These are phyloP conservation scores for Drosophila nasuta DNA, from an alignment of 1,140 invertebrate species.

Conservation along the genomic window DNA sequence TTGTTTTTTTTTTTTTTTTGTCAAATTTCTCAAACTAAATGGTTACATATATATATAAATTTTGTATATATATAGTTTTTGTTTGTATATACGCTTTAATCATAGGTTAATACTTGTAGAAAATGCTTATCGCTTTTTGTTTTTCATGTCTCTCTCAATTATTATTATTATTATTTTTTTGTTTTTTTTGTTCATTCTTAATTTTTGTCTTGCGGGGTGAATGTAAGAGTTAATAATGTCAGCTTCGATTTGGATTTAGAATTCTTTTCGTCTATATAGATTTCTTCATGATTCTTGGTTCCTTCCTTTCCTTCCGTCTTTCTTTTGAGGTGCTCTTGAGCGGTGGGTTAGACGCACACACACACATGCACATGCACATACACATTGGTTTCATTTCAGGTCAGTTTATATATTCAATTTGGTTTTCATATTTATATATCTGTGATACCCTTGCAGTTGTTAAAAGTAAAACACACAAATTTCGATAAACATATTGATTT, in stretches of 20 bases:
- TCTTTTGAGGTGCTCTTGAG: slow-evolving; percentile 29
- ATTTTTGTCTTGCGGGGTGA: slow-evolving; percentile 69
- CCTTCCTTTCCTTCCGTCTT: background rate
- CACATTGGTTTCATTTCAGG: background rate
- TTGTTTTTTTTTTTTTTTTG: background rate
- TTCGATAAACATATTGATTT: background rate
- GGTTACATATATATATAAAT: slow-evolving; percentile 16
- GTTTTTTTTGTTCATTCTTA: slow-evolving; percentile 24
- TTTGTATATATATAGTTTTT: slow-evolving; percentile 29
- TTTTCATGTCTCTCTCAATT: slow-evolving; percentile 34
- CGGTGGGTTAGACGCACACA: slow-evolving; percentile 51
- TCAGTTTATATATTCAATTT: too few species aligned
- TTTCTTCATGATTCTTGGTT: background rate
- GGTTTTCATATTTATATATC: background rate
- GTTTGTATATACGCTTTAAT: slow-evolving; percentile 27
- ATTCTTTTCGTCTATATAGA: slow-evolving; percentile 17
- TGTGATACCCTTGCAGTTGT: slow-evolving; percentile 16
- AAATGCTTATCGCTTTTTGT: slow-evolving; percentile 53
- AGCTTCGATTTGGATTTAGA: slow-evolving; percentile 75
- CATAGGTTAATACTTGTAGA: slow-evolving; percentile 62
- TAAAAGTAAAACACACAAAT: background rate
- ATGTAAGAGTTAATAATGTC: slow-evolving; percentile 81
- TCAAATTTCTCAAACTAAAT: slow-evolving; percentile 15
- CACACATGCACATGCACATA: slow-evolving; percentile 16
- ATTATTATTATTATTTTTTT: background rate